A percentile compares a stretch with the other conserved stretches of the same genome.
Evolutionary conservation across 1,140 invertebrate genomes (phyloP).

Genomic region (Pollicipes pollicipes): DNA sequence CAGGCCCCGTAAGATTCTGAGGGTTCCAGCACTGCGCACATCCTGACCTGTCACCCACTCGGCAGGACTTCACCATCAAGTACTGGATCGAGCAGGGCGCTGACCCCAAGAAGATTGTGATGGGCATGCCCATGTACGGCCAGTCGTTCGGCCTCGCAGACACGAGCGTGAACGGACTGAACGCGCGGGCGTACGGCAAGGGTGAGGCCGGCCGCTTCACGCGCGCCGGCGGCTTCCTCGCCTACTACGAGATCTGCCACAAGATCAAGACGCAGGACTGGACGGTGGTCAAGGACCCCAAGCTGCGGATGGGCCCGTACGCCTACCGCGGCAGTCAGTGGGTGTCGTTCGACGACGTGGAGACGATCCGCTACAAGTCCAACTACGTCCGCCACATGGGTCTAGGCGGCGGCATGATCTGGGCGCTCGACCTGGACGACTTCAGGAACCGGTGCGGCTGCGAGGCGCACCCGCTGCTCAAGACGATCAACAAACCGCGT

Average conservation of each 20-base stretch:
- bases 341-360: conserved; percentile 70
- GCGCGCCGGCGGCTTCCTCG: conserved; percentile 53
- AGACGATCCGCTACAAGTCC: conserved; percentile 55
- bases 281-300: conserved; percentile 54
- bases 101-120: conserved; percentile 38
- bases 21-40: no score
- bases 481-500: conserved; percentile 58
- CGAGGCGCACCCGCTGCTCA: conserved; percentile 49
- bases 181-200: conserved; percentile 35
- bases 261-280: conserved; percentile 35
- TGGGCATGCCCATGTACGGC: conserved; percentile 45
- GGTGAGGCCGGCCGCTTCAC: conserved; percentile 56
- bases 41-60: no score
- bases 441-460: conserved; percentile 43
- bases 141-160: conserved; percentile 42
- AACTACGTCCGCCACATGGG: conserved; percentile 23
- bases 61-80: conserved; percentile 38
- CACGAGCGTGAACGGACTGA: conserved; percentile 29
- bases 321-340: conserved; percentile 69
- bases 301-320: conserved; percentile 61
- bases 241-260: conserved; percentile 51
- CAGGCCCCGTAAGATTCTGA: no score
- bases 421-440: conserved; percentile 77
- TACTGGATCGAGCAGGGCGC: conserved; percentile 43
- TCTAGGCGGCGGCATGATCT: conserved; percentile 64